Percentiles rank a stretch among this genome's conserved stretches.
These are phyloP conservation scores for Amphimedon queenslandica DNA, from an alignment of 37 sponge, comb jelly and placozoan genomes.

Conservation along the genomic window DNA sequence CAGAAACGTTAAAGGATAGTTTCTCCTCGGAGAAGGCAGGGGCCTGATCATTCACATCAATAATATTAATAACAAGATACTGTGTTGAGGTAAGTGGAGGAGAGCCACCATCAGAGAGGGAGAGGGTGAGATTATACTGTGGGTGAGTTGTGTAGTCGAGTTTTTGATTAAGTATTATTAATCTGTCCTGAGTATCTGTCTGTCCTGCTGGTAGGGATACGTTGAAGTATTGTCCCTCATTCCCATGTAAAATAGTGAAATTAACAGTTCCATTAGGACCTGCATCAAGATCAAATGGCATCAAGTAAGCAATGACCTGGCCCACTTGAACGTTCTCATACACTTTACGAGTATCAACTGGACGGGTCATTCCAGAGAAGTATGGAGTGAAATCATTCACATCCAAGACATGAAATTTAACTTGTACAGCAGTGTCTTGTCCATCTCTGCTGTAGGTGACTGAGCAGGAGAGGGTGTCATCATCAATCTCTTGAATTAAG, in stretches of 20 bases:
- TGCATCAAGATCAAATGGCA: slow-evolving; percentile 49
- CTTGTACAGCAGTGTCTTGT: neutral
- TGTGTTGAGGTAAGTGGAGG: slow-evolving; percentile 3
- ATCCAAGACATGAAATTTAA: slow-evolving; percentile 32
- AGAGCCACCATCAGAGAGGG: slow-evolving; percentile 37
- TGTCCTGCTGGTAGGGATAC: slow-evolving; percentile 12
- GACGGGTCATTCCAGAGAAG: slow-evolving; percentile 32
- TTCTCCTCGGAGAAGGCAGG: slow-evolving; percentile 35
- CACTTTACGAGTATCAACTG: slow-evolving; percentile 10
- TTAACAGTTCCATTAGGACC: slow-evolving; percentile 50
- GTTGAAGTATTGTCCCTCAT: slow-evolving; percentile 34
- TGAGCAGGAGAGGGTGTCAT: slow-evolving; percentile 24
- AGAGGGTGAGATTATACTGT: slow-evolving; percentile 42
- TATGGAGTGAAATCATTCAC: slow-evolving; percentile 54
- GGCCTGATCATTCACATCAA: slow-evolving; percentile 24
- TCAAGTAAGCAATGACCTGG: slow-evolving; percentile 16
- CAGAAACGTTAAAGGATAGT: slow-evolving; percentile 14
- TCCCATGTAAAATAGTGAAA: slow-evolving; percentile 37
- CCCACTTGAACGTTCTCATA: slow-evolving; percentile 11
- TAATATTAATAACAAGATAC: slow-evolving; percentile 13
- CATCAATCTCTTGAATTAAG: slow-evolving; percentile 1
- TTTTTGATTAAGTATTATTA: slow-evolving; percentile 8
- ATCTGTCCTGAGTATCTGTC: neutral
- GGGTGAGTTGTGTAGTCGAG: slow-evolving; percentile 28
- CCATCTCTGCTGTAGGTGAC: slow-evolving; percentile 1